Evolutionary conservation across 2,888 invertebrate genomes (phyloP), one percentile per base, ranked within the genome.

Genomic region (Hydroisotoma schaefferi): DNA sequence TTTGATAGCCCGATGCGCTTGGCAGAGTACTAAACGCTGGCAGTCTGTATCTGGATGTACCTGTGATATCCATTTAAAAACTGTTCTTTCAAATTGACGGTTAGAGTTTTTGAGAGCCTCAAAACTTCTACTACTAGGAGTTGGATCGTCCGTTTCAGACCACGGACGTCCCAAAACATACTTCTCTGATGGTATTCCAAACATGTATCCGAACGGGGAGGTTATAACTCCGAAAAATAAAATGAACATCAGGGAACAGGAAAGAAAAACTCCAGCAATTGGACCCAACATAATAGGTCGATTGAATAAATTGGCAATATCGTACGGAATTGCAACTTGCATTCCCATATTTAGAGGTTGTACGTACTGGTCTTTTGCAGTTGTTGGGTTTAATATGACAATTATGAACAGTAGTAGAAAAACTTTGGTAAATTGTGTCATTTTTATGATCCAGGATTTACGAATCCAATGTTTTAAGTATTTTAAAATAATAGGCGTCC

Each of bases 101-200:
- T 40, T 29, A 15, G 40, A 40, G n/a, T n/a, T n/a, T n/a, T n/a
- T n/a, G 6, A 33, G 15, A 33, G 6, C 15, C 6, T 33, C 15
- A 15, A 33, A 10, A 6, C 15, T 33, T 6, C 15, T 33, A 33
- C 33, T 33, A 10, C 33, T 15, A 15, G 33, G 33, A 33, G 15
- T 33, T 33, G 33, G 8, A 15, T 40, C 40, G n/a, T 15, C 40
- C 5, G 15, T 40, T 40, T 15, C 8, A 4, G 40, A 40, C 15
- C 5, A 49, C 5, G 49, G 18, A 4, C 26, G 62, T 8, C 72
- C 72, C 15, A 71, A 29, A 1, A 72, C 70, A 28, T 72, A 72
- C 47, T 72, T 72, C 55, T 69, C 61, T n/a, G 70, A 70, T 10
- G 72, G 72, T 44, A 72, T 65, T 23, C 72, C 72, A 53, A 72